Conservation (phyloP, 1,140 invertebrate species). For the Diprion similis region DNA sequence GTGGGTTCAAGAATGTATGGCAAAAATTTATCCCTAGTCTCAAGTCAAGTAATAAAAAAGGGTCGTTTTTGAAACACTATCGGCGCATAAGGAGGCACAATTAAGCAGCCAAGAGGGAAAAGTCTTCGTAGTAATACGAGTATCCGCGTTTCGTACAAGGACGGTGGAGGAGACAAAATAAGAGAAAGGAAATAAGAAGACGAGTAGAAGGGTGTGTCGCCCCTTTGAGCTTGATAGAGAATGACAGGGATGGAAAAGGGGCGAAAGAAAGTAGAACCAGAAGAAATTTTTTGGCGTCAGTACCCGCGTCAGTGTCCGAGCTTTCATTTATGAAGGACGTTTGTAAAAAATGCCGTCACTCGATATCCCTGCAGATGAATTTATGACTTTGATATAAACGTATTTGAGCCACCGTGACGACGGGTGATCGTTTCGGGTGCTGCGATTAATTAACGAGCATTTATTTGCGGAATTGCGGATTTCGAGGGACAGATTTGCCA, state of each 20-base stretch:
- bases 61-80: background rate
- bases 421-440: too few species aligned
- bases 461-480: too few species aligned
- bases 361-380: background rate
- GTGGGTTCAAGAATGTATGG: too few species aligned
- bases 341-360: background rate
- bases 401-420: background rate
- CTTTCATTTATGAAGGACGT: constrained; percentile 1
- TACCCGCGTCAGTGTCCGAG: background rate
- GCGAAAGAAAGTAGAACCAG: background rate
- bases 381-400: background rate
- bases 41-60: too few species aligned
- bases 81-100: background rate
- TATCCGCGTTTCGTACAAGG: background rate
- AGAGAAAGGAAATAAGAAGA: background rate
- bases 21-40: too few species aligned
- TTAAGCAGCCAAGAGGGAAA: background rate
- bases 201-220: background rate
- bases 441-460: too few species aligned
- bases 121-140: background rate
- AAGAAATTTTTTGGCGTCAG: background rate
- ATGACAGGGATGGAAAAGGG: too few species aligned
- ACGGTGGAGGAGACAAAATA: background rate
- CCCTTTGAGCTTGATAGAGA: too few species aligned
- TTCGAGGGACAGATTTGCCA: too few species aligned